Evolutionary conservation across 2,888 invertebrate species (phyloP), one percentile per base, ranked within the genome.

Genomic region (Himalopsyche kuldschensis): DNA sequence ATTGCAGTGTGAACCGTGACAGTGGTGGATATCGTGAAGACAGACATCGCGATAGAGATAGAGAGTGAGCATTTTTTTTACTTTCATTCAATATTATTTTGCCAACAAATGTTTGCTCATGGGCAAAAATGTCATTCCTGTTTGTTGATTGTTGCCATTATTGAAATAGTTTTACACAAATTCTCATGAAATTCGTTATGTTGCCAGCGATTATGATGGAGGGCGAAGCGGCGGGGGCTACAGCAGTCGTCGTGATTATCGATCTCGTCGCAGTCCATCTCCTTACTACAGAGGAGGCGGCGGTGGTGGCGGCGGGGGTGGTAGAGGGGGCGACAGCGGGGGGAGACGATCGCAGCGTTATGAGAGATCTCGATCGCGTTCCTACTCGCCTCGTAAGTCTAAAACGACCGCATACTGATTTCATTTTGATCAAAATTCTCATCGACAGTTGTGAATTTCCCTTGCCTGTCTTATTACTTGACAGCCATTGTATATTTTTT

Each of bases 381-480:
- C 79, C 46, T 95, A 95, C 90, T 95, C 95, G 88, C 96, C 96
- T 90, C 95, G 95, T 96, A 94, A 95, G 95, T 95, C 81, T 48
- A 31, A 81, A 35, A n/a, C n/a, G 78, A 77, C 82, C 82, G 69
- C 77, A 78, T 84, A 84, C 80, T 84, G 80, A 77, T 35, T 47
- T n/a, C 80, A 78, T 79, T 82, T 79, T 82, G 79, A 41, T 75
- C 80, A 76, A 63, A 84, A 69, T 79, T 81, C 78, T 81, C 63
- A 5, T 30, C 24, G 24, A 46, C 32, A 6, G 75, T 35, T 75
- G 77, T n/a, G 41, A 32, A 81, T 31, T 20, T 63, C 24, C 24
- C 63, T 24, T 8, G 24, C n/a, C 27, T 63, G 80, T 75, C 17
- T 47, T 63, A n/a, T 27, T 27, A 15, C 69, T 27, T 15, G 27